These are phyloP conservation scores for Enteromius thamalakanensis DNA, from an alignment of 2,797 vertebrate species.

Conservation along the genomic window DNA sequence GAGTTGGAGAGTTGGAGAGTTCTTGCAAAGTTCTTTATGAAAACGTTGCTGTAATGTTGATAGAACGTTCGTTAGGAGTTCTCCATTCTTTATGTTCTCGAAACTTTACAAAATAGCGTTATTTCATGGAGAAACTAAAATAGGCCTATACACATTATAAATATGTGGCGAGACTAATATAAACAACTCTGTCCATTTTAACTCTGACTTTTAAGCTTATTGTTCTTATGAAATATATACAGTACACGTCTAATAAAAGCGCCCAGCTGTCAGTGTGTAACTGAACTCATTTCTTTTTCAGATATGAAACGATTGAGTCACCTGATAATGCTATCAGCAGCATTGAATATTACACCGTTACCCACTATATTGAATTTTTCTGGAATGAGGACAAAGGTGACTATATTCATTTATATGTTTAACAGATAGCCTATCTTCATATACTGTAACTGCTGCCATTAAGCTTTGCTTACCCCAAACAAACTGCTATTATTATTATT, in stretches of 20 bases:
- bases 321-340: slow-evolving; percentile 27
- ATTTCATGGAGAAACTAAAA: not conserved
- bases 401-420: not conserved
- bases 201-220: slow-evolving; percentile 19
- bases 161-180: not conserved
- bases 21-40: not conserved
- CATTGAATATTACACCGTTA: not conserved
- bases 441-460: not conserved
- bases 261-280: slow-evolving; percentile 23
- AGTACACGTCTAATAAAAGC: not conserved
- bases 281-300: slow-evolving; percentile 13
- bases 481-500: not conserved
- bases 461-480: not conserved
- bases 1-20: not conserved
- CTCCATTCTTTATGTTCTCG: not conserved
- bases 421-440: not conserved
- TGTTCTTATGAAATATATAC: slow-evolving; percentile 22
- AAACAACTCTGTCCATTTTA: not conserved
- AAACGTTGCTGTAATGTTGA: not conserved
- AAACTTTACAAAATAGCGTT: not conserved
- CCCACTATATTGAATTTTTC: slow-evolving; percentile 36
- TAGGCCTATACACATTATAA: not conserved
- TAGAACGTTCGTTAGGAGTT: not conserved
- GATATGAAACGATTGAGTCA: not conserved
- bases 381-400: slow-evolving; percentile 13